Percentiles rank a stretch among this genome's conserved stretches.
Evolutionary conservation across 2,888 invertebrate species (phyloP).

Genomic region (Napeogenes inachia): DNA sequence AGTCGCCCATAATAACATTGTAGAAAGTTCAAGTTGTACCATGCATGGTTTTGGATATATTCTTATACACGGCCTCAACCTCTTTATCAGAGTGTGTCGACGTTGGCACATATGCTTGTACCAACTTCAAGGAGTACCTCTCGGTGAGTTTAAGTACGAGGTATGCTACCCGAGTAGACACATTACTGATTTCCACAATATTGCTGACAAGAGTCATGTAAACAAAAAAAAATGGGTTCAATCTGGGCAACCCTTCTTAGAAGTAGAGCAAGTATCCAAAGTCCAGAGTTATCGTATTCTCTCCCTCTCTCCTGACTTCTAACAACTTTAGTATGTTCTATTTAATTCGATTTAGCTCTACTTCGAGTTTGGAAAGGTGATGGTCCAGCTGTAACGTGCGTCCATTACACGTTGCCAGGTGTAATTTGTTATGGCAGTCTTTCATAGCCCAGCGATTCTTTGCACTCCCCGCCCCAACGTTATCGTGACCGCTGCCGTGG

Average conservation of each 20-base stretch:
- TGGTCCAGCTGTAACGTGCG: not conserved
- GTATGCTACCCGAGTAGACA: conserved; percentile 23
- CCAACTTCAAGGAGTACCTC: conserved; percentile 18
- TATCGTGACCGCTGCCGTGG: not conserved
- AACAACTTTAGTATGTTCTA: too few species aligned
- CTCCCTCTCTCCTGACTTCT: conserved; percentile 22
- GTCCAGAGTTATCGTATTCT: conserved; percentile 20
- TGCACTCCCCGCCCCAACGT: not conserved
- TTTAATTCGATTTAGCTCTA: too few species aligned
- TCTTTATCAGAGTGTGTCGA: conserved; percentile 18
- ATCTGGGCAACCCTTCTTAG: conserved; percentile 22
- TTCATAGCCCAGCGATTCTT: not conserved
- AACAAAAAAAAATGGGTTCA: conserved; percentile 18
- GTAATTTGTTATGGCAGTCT: not conserved
- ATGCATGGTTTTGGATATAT: conserved; percentile 17
- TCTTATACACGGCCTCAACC: conserved; percentile 19
- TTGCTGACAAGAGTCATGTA: conserved; percentile 18
- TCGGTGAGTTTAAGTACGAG: conserved; percentile 19
- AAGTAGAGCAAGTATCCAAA: conserved; percentile 22
- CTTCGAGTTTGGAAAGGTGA: too few species aligned
- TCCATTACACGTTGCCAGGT: not conserved
- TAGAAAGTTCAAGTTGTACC: conserved; percentile 13
- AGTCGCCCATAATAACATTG: conserved; percentile 5
- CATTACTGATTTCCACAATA: conserved; percentile 17
- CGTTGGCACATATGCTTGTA: conserved; percentile 21